Evolutionary conservation across 2,797 vertebrate species (phyloP), one percentile per base, ranked within the genome.

Genomic region (Triplophysa yarkandensis): DNA sequence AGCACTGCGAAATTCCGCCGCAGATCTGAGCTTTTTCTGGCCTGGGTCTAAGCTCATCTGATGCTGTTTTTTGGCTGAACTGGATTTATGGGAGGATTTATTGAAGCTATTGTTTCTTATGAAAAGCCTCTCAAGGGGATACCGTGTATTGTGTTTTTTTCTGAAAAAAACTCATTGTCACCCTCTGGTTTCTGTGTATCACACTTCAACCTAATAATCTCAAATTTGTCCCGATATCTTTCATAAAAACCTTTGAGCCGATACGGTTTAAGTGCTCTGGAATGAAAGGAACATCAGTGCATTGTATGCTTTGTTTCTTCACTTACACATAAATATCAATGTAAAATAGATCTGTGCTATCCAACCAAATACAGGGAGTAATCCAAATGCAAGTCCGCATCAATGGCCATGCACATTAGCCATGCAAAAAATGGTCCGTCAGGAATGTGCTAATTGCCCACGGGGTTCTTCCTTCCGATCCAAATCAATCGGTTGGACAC

Each of bases 391-490:
- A 27, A 52, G 36, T 30, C 61, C 58, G 28, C 48, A 74, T 58
- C 66, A 41, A 57, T 63, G 50, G 48, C 71, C 44, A 28, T 60
- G 39, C 61, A 60, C 43, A 23, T 32, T 61, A 46, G 11, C 21
- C 55, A 32, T 77, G 74, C 41, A 64, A 66, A 36, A 64, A 74
- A 62, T 27, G 57, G 41, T 67, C 52, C 72, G 77, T 75, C 76
- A 75, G 62, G 61, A 63, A 82, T 64, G 63, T 67, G 62, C 71
- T 82, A 82, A 82, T 82, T 77, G 80, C 71, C 66, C 17, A 16
- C 71, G 71, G 71, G 75, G 63, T 74, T 80, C 64, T 75, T 80
- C 63, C 77, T 80, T 71, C 63, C 77, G 71, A 62, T 77, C n/a
- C 5, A 6, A 58, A 82, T 80, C 75, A 79, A 82, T 82, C 71